Percentiles rank a stretch among this genome's conserved stretches.
Evolutionary conservation across 64 coral and sea anemone species (phyloP).

Genomic region (Porites lutea): DNA sequence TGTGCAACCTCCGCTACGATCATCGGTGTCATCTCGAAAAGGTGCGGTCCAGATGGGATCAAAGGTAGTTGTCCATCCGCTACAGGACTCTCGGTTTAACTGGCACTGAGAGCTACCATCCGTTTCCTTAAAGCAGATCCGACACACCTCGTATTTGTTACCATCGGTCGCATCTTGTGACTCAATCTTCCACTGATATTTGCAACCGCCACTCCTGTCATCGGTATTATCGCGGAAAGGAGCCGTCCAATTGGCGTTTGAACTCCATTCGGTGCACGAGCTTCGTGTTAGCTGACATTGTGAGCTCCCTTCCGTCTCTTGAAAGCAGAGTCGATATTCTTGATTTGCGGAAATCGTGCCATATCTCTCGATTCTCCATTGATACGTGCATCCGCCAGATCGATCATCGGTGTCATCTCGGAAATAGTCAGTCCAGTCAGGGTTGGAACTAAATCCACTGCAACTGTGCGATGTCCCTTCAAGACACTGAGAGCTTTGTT

Average conservation of each 20-base stretch:
- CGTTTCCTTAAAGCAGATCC: constrained; percentile 71
- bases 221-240: constrained; percentile 69
- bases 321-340: constrained; percentile 61
- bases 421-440: constrained; percentile 51
- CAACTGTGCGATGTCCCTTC: constrained; percentile 32
- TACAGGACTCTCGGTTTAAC: constrained; percentile 42
- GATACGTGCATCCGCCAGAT: constrained; percentile 44
- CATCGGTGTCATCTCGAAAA: constrained; percentile 73
- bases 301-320: constrained; percentile 67
- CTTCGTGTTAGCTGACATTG: constrained; percentile 54
- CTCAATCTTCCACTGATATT: constrained; percentile 60
- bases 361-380: constrained; percentile 50
- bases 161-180: not conserved
- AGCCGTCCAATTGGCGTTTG: constrained; percentile 19
- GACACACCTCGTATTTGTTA: not conserved
- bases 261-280: constrained; percentile 63
- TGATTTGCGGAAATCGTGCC: not conserved
- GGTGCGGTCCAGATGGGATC: constrained; percentile 51
- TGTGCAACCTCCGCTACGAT: constrained; percentile 49
- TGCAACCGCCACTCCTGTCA: constrained; percentile 46
- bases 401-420: constrained; percentile 71
- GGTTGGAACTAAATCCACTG: constrained; percentile 51
- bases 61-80: constrained; percentile 24
- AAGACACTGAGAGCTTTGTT: constrained; percentile 40
- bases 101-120: constrained; percentile 78